These are phyloP conservation scores for Tokudaia muenninki DNA, from an alignment of 2,797 vertebrate species.

Conservation along the genomic window DNA sequence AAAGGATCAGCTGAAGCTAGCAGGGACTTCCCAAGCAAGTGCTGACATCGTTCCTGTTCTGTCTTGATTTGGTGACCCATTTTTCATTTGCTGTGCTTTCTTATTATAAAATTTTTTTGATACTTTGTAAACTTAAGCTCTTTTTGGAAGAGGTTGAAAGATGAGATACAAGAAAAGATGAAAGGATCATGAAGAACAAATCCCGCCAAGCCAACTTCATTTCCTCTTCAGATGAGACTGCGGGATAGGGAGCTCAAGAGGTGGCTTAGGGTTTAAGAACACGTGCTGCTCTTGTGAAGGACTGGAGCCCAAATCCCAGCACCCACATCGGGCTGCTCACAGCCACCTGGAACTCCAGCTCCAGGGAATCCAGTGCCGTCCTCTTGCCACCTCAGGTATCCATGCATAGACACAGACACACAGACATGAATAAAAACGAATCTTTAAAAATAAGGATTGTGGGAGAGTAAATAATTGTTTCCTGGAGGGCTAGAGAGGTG, in stretches of 20 bases:
- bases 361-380: neutral
- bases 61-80: neutral
- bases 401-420: neutral
- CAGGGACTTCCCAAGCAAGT: neutral
- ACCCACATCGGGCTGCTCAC: neutral
- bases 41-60: neutral
- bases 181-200: slow-evolving; percentile 2
- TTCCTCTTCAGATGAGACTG: slow-evolving; percentile 37
- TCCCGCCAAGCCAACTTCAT: slow-evolving; percentile 22
- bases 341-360: neutral
- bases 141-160: slow-evolving; percentile 53
- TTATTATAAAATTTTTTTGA: neutral
- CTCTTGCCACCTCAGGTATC: neutral
- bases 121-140: slow-evolving; percentile 43
- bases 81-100: slow-evolving; percentile 33
- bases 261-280: neutral
- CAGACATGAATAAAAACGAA: neutral
- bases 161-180: neutral
- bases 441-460: neutral
- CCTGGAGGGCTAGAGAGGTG: neutral
- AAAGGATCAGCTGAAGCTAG: neutral
- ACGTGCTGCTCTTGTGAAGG: neutral
- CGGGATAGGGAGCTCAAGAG: neutral
- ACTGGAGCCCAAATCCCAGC: neutral
- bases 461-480: neutral